phyloP scores from a whole-genome alignment of 2,113 vertebrate genomes.

The Lontra canadensis region DNA sequence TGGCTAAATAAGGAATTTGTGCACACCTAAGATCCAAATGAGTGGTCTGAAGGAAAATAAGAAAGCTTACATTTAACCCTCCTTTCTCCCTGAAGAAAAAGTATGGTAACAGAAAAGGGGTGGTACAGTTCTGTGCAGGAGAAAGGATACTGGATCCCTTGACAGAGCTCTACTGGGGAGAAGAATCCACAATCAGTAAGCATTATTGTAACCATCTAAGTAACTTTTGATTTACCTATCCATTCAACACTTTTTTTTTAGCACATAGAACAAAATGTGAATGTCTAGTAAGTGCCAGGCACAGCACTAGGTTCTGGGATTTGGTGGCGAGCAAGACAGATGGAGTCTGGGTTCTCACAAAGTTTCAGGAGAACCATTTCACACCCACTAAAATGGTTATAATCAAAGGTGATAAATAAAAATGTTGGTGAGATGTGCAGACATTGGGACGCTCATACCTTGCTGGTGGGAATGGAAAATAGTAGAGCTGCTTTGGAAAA shows the following conservation, averaged over 20 bases:
- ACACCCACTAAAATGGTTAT: background rate
- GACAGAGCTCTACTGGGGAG: background rate
- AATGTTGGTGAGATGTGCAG: background rate
- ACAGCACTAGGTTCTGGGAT: background rate
- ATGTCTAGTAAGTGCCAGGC: background rate
- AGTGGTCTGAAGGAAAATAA: background rate
- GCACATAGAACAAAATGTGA: conserved; percentile 29
- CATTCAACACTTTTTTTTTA: background rate
- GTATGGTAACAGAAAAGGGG: background rate
- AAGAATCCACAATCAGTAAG: background rate
- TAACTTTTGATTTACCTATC: background rate
- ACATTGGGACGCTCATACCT: background rate
- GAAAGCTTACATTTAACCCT: conserved; percentile 20
- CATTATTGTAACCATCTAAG: background rate
- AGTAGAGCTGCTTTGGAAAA: background rate
- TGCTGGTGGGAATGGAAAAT: background rate
- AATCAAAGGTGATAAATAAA: background rate
- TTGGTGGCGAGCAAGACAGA: background rate
- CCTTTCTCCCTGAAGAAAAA: conserved; percentile 25
- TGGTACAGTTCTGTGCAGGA: background rate
- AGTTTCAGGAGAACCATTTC: background rate
- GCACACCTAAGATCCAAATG: conserved; percentile 10
- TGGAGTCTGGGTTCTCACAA: background rate
- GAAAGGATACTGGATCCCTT: background rate
- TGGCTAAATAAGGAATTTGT: conserved; percentile 28